A percentile compares a stretch with the other conserved stretches of the same genome.
Evolutionary conservation across 2,797 vertebrate species (phyloP).

Genomic region (Dendrocincla fuliginosa): DNA sequence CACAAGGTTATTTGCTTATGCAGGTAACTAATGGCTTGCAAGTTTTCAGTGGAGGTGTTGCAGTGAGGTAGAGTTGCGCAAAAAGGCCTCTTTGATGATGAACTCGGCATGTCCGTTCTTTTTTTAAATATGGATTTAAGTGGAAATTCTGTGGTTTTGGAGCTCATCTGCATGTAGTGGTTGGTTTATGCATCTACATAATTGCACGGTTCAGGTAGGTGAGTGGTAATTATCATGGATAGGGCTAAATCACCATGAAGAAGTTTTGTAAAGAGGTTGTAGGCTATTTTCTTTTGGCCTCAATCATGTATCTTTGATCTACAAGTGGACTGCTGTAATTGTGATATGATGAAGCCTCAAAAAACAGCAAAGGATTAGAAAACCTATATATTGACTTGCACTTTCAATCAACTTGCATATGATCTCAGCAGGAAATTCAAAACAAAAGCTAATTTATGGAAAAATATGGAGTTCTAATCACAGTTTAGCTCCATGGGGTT

Average conservation of each 20-base stretch:
- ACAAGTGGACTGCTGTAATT: slow-evolving; percentile 29
- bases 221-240: neutral
- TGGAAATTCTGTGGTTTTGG: neutral
- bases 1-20: neutral
- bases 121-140: neutral
- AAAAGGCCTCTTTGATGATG: neutral
- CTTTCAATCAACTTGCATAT: slow-evolving; percentile 75
- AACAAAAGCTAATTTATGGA: slow-evolving; percentile 86
- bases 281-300: slow-evolving; percentile 24
- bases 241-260: neutral
- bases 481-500: slow-evolving; percentile 78
- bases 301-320: slow-evolving; percentile 51
- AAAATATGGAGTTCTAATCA: slow-evolving; percentile 86
- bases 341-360: slow-evolving; percentile 43
- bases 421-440: slow-evolving; percentile 80
- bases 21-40: neutral
- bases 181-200: neutral
- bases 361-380: slow-evolving; percentile 72
- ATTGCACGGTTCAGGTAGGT: neutral
- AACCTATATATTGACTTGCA: slow-evolving; percentile 73
- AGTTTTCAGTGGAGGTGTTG: neutral
- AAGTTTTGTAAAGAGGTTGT: neutral
- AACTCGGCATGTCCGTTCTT: neutral
- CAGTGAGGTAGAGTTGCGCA: neutral
- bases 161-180: neutral